A percentile compares a stretch with the other conserved stretches of the same genome.
phyloP scores from a whole-genome alignment of 1,140 invertebrate genomes.

The Eubasilissa regina region DNA sequence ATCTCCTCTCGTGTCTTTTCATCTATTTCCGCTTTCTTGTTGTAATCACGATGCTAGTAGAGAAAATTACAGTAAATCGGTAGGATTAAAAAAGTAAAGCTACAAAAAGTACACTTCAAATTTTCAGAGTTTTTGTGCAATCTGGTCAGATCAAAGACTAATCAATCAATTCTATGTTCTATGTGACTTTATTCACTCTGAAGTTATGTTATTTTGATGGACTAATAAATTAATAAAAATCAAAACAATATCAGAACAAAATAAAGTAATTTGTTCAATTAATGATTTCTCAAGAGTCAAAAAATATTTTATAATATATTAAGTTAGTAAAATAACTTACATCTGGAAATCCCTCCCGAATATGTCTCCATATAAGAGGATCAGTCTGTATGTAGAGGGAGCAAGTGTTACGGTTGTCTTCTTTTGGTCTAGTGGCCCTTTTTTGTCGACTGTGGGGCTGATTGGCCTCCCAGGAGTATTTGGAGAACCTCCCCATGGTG shows the following conservation, averaged over 20 bases:
- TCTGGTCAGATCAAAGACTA: no score
- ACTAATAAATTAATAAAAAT: background rate
- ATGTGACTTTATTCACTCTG: no score
- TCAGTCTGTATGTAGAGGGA: conserved; percentile 98
- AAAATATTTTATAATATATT: background rate
- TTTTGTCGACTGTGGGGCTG: conserved; percentile 67
- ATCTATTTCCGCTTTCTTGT: conserved; percentile 76
- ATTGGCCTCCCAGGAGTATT: conserved; percentile 80
- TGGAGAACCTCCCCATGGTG: conserved; percentile 64
- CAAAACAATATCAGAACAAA: no score
- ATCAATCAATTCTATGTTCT: no score
- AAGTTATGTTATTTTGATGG: no score
- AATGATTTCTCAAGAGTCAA: no score
- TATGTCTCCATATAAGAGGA: conserved; percentile 96
- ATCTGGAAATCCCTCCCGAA: conserved; percentile 80
- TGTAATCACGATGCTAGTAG: conserved; percentile 77
- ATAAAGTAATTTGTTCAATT: no score
- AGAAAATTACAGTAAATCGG: conserved; percentile 40
- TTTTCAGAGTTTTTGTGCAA: no score
- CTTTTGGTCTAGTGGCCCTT: conserved; percentile 75
- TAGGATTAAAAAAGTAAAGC: no score
- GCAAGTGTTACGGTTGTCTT: conserved; percentile 88
- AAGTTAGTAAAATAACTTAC: conserved; percentile 66
- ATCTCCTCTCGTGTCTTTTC: conserved; percentile 97
- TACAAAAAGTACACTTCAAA: no score